A percentile compares a stretch with the other conserved stretches of the same genome.
These are phyloP conservation scores for Pangasianodon hypophthalmus DNA, from an alignment of 2,113 vertebrate species.

Conservation along the genomic window DNA sequence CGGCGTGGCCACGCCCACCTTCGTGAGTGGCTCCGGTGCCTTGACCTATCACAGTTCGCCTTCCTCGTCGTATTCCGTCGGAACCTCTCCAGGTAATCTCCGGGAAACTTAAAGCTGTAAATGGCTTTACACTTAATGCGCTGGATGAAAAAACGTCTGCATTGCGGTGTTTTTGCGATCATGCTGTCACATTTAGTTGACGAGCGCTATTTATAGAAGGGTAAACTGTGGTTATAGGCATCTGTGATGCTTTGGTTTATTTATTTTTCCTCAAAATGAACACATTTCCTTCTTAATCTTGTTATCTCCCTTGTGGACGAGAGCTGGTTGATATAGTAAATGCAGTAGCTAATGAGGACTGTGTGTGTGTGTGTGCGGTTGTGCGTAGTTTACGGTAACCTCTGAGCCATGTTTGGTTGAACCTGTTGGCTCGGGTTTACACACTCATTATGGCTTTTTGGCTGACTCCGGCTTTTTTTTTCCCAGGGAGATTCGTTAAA, in stretches of 20 bases:
- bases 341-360: constrained; percentile 36
- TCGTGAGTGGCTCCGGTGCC: constrained; percentile 86
- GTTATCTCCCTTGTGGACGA: constrained; percentile 18
- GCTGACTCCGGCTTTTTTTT: constrained; percentile 34
- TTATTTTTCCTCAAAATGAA: constrained; percentile 1
- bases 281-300: constrained; percentile 34
- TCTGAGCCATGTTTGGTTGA: constrained; percentile 43
- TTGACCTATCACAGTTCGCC: constrained; percentile 87
- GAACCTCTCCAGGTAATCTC: constrained; percentile 84
- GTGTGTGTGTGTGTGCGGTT: background rate
- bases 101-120: background rate
- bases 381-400: constrained; percentile 31
- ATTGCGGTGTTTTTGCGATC: constrained; percentile 5
- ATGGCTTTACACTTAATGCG: background rate
- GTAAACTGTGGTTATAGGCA: constrained; percentile 16
- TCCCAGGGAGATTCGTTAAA: constrained; percentile 55
- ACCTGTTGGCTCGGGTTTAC: constrained; percentile 45
- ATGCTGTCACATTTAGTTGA: constrained; percentile 17
- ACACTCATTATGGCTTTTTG: constrained; percentile 42
- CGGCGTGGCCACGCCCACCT: constrained; percentile 76
- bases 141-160: no score
- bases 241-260: background rate
- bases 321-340: constrained; percentile 23
- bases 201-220: constrained; percentile 35
- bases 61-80: constrained; percentile 83